Evolutionary conservation across 2,888 invertebrate genomes (phyloP).

Genomic region (Liodrosophila aerea): DNA sequence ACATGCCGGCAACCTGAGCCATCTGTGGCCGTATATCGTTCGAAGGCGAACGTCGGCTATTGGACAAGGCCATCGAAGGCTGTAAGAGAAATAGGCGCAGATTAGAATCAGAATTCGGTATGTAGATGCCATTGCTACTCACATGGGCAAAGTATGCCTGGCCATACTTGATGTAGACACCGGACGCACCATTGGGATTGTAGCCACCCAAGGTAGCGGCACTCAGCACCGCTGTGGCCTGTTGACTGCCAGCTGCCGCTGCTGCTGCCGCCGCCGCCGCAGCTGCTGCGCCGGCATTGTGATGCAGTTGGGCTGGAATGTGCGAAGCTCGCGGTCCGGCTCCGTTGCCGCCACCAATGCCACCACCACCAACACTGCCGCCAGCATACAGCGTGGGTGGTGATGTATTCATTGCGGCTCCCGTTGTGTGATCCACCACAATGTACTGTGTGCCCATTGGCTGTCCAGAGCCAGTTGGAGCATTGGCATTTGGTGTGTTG

Average conservation of each 20-base stretch:
- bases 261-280: constrained; percentile 77
- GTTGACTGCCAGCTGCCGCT: constrained; percentile 63
- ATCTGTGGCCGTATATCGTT: constrained; percentile 81
- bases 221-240: constrained; percentile 70
- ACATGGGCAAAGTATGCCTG: constrained; percentile 83
- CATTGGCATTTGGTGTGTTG: constrained; percentile 65
- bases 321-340: constrained; percentile 69
- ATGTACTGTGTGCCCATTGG: constrained; percentile 60
- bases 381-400: constrained; percentile 79
- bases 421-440: constrained; percentile 66
- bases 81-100: constrained; percentile 28
- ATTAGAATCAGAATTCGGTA: not conserved
- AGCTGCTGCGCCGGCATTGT: constrained; percentile 61
- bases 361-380: constrained; percentile 58
- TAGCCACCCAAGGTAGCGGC: constrained; percentile 83
- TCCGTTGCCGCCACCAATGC: constrained; percentile 33
- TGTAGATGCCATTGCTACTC: constrained; percentile 42
- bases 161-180: constrained; percentile 82
- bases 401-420: constrained; percentile 54
- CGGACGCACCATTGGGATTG: constrained; percentile 82
- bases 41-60: constrained; percentile 82
- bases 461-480: constrained; percentile 35
- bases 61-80: constrained; percentile 82
- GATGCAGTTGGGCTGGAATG: constrained; percentile 80
- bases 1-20: constrained; percentile 82